Evolutionary conservation across 2,888 invertebrate species (phyloP).

Genomic region (Lithodes maja): DNA sequence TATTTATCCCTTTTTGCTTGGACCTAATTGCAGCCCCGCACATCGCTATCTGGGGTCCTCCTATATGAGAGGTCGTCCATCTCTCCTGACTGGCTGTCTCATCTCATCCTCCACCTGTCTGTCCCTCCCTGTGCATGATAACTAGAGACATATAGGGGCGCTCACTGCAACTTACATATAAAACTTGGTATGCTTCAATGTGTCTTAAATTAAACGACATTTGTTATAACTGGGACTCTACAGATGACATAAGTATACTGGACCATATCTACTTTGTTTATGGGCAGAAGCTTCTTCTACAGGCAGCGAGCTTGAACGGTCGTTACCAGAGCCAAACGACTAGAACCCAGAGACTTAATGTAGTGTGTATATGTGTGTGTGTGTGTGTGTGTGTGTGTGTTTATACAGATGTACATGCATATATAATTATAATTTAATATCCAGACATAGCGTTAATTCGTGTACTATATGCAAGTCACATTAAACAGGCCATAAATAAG

Average conservation of each 20-base stretch:
- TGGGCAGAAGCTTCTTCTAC: no score
- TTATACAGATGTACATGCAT: background rate
- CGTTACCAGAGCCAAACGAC: no score
- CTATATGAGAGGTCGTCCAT: slow-evolving; percentile 12
- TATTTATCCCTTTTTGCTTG: background rate
- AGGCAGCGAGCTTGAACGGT: no score
- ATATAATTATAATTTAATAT: no score
- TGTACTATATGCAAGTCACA: background rate
- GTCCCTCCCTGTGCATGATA: slow-evolving; percentile 18
- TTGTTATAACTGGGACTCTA: no score
- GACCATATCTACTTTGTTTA: no score
- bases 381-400: slow-evolving; percentile 32
- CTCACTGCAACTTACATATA: no score
- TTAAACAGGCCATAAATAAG: background rate
- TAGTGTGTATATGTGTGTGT: slow-evolving; percentile 9
- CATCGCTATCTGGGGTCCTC: background rate
- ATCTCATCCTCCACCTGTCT: slow-evolving; percentile 19
- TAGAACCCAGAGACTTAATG: background rate
- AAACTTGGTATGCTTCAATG: no score
- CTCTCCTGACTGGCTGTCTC: slow-evolving; percentile 20
- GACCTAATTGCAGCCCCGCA: background rate
- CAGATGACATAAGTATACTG: no score
- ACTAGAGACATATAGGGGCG: no score
- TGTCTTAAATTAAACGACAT: no score
- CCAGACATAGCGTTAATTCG: no score